Evolutionary conservation across 1,140 invertebrate genomes (phyloP), one percentile per base, ranked within the genome.

Genomic region (Diachasmimorpha longicaudata): DNA sequence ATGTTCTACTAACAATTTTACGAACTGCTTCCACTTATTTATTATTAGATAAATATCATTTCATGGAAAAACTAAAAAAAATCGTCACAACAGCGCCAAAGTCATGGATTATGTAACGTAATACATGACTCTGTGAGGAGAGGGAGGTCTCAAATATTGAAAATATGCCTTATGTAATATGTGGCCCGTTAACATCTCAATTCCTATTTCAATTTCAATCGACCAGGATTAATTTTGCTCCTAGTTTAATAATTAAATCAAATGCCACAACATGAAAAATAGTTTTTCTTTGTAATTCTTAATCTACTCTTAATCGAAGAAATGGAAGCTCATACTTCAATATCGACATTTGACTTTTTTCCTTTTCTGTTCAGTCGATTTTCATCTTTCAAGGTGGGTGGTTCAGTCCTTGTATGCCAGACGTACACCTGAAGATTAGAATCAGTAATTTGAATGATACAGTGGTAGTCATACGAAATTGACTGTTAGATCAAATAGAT

Each of bases 401-500:
- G 93, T 87, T 97, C 95, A 31, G 98, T 98, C 83, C 97, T 91
- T 19, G 98, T 99, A 85, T 99, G 98, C 98, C 98, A 99, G 6
- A 99, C 98, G 71, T 97, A 93, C 13, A 98, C 90, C 92, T 94
- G 81, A 74, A 75, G 71, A 72, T 66, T 19, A 75, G 10, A 36
- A 68, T 77, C 42, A 8, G 69, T 72, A n/a, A 70, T 72, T 69
- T 55, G 14, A 31, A 44, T 74, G 39, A 2, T 44, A 39, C n/a
- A 68, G n/a, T 66, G 31, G 23, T 25, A 10, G 31, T 31, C 31
- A 21, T 66, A 14, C 21, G 31, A 19, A 19, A 66, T 25, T 14
- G 8, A 0, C 21, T 11, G 9, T 11, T 0, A 52, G 23, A 37
- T 14, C 3, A 16, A 72, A 16, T 37, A n/a, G n/a, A 58, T 23